Base-by-base conservation (phyloP, 2,113 vertebrate genomes). In the Tauraco erythrolophus region DNA sequence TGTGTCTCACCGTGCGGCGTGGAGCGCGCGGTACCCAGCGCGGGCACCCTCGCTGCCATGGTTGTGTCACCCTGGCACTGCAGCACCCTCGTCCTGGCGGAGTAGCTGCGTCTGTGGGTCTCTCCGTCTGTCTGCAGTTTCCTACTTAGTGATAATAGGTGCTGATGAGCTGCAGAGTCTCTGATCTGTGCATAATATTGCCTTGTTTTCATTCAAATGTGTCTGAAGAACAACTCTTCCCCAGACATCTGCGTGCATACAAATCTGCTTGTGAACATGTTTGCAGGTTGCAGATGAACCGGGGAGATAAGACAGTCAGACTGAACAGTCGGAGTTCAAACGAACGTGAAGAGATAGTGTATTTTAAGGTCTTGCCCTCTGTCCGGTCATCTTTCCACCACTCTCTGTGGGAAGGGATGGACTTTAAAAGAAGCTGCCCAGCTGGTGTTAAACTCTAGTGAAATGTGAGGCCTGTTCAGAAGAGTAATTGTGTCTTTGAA, bases 131-230 rank as follows among this genome's bases (percentile, higher is more conserved):
- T 43, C 88, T 92, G 60, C 53, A 25, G 46, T 51, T 71, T 75
- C 70, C 57, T 57, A 3, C 56, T 41, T 54, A 28, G 71, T 2
- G 3, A 50, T 87, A 84, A 78, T 41, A 78, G 46, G 80, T 81
- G 74, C 81, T 89, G 84, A 89, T 91, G 87, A 92, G 76, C 72
- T 53, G 54, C 81, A 74, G 41, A 68, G 35, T 62, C 90, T 91
- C 80, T 81, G 81, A 87, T 93, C 88, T 84, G 81, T 89, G 81
- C 56, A n/a, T 75, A 84, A 92, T 39, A 61, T 41, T 71, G 90
- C 88, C 57, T 92, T 94, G 94, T 93, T 96, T 84, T 68, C 88
- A 68, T 71, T 87, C 84, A 85, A 68, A 89, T 79, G 33, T 64
- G 14, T 65, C 72, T 84, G 51, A 89, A 92, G 81, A 96, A 79